Conservation (phyloP, 2,888 invertebrate genomes). For the Amorpha juglandis region DNA sequence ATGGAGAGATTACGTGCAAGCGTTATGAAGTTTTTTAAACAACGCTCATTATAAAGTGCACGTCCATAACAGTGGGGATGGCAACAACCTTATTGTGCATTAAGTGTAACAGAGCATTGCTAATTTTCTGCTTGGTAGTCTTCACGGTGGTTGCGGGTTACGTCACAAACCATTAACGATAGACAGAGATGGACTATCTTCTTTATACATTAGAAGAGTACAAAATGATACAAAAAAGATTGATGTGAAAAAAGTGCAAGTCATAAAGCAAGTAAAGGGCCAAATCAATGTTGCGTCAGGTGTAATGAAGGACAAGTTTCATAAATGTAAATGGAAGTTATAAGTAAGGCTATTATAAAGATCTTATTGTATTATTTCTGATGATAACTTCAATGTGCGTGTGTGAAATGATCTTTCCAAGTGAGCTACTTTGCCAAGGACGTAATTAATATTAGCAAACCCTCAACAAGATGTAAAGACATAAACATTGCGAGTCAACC, state of each 20-base stretch:
- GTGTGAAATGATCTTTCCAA: not conserved
- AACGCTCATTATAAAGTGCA: not conserved
- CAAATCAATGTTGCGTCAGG: conserved; percentile 6
- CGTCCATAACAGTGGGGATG: not conserved
- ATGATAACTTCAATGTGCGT: not conserved
- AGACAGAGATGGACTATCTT: not conserved
- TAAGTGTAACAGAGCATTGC: conserved; percentile 24
- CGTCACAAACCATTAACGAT: conserved; percentile 3
- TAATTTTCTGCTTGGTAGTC: conserved; percentile 26
- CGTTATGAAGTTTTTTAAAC: too few relatives aligned
- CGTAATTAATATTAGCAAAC: not conserved
- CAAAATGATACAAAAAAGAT: not conserved
- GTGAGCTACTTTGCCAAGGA: not conserved
- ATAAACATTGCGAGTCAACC: too few relatives aligned
- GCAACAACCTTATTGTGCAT: conserved; percentile 13
- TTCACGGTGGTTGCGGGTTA: conserved; percentile 24
- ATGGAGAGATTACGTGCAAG: too few relatives aligned
- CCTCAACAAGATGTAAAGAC: not conserved
- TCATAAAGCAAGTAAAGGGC: conserved; percentile 11
- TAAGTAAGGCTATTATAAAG: not conserved
- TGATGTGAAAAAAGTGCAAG: conserved; percentile 11
- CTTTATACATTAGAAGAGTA: not conserved
- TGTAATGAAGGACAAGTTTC: not conserved
- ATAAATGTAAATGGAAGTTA: not conserved
- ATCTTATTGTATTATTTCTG: not conserved